Conservation (phyloP, 2,888 invertebrate species). For the Eristalinus sepulchralis region DNA sequence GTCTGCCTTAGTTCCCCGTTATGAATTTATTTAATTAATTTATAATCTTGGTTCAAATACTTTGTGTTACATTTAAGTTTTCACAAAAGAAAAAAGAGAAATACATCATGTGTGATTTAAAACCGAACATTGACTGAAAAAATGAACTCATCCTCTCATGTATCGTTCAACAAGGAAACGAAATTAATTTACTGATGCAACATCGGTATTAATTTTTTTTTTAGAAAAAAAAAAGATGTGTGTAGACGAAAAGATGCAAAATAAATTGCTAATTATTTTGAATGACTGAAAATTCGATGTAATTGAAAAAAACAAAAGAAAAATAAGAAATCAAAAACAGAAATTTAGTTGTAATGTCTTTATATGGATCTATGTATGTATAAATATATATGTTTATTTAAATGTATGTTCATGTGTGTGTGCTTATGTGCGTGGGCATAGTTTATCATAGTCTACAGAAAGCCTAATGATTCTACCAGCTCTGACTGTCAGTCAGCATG, state of each 20-base stretch:
- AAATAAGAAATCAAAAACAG: constrained; percentile 21
- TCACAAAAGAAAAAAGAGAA: constrained; percentile 1
- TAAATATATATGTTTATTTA: constrained; percentile 17
- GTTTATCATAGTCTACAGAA: neutral
- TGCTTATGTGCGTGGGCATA: constrained; percentile 17
- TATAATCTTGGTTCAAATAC: neutral
- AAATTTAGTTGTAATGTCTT: constrained; percentile 27
- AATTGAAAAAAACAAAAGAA: constrained; percentile 2
- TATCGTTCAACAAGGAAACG: constrained; percentile 17
- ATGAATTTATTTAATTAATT: neutral
- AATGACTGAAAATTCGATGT: constrained; percentile 55
- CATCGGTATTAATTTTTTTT: constrained; percentile 5
- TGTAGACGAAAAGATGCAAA: neutral
- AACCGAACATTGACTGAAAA: constrained; percentile 64
- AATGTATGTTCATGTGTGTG: constrained; percentile 21
- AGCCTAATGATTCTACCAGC: neutral
- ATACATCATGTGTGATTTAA: constrained; percentile 55
- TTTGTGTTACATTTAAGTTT: constrained; percentile 7
- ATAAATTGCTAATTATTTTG: constrained; percentile 47
- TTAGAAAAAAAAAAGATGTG: neutral
- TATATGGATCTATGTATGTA: constrained; percentile 35
- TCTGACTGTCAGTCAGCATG: neutral
- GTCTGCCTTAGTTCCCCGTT: constrained; percentile 39
- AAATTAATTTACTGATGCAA: constrained; percentile 20
- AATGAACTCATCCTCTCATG: constrained; percentile 55